Conservation (phyloP, 2,113 vertebrate genomes). For the Cebidichthys violaceus region DNA sequence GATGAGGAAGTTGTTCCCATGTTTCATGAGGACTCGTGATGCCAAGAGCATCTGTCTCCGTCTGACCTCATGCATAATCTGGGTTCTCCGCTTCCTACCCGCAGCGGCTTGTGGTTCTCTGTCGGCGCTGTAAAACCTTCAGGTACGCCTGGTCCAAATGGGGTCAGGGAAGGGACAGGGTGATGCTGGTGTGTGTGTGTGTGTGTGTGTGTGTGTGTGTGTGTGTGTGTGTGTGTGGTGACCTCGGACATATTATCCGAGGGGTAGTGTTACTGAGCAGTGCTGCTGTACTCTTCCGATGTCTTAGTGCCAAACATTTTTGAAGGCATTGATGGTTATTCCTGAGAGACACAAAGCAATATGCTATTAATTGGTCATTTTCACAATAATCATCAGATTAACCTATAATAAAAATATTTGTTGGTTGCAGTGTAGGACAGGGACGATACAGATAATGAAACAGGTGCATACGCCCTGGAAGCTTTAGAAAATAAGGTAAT, state of each 20-base stretch:
- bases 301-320: not conserved
- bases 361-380: not conserved
- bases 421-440: not conserved
- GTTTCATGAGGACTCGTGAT: slow-evolving; percentile 48
- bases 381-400: not conserved
- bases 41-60: slow-evolving; percentile 21
- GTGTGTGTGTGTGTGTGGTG: slow-evolving; percentile 43
- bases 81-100: slow-evolving; percentile 29
- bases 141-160: slow-evolving; percentile 54
- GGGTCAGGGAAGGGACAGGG: slow-evolving; percentile 65
- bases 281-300: not conserved
- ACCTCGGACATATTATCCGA: slow-evolving; percentile 65
- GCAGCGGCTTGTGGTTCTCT: slow-evolving; percentile 1
- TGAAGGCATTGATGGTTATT: not conserved
- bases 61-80: slow-evolving; percentile 14
- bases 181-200: slow-evolving; percentile 40
- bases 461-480: not conserved
- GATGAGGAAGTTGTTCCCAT: slow-evolving; percentile 44
- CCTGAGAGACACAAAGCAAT: not conserved
- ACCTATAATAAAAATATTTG: not conserved
- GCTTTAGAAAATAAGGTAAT: not conserved
- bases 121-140: slow-evolving; percentile 21
- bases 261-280: slow-evolving; percentile 62
- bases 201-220: not conserved
- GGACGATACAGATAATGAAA: not conserved